A percentile compares a stretch with the other conserved stretches of the same genome.
These are phyloP conservation scores for Nymphalis polychloros DNA, from an alignment of 2,888 invertebrate species.

Conservation along the genomic window DNA sequence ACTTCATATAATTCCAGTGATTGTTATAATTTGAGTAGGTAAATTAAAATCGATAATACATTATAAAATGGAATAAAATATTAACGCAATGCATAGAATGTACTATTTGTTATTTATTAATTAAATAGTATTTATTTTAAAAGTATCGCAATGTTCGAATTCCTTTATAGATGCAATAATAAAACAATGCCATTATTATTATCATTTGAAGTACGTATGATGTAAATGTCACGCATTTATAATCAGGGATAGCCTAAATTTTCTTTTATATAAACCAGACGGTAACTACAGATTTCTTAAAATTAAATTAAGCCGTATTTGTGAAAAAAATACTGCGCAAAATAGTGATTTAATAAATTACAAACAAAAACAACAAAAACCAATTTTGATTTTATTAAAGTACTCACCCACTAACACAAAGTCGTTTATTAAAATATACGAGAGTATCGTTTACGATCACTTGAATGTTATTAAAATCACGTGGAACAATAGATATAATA, in stretches of 20 bases:
- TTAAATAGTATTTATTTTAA: no score
- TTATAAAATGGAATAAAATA: no score
- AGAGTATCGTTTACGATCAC: slow-evolving; percentile 16
- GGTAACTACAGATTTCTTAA: background rate
- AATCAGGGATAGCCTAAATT: background rate
- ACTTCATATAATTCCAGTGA: no score
- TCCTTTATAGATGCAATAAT: background rate
- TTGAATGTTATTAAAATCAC: slow-evolving; percentile 28
- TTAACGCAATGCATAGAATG: no score
- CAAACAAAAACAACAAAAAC: slow-evolving; percentile 1
- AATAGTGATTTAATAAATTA: background rate
- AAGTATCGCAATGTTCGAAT: no score
- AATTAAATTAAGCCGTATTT: background rate
- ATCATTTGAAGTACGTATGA: slow-evolving; percentile 4
- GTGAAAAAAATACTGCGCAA: background rate
- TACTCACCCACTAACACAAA: slow-evolving; percentile 28
- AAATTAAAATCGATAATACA: no score
- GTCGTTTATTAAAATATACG: slow-evolving; percentile 16
- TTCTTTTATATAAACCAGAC: background rate
- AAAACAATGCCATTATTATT: background rate
- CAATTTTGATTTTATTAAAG: slow-evolving; percentile 2
- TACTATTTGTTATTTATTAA: no score
- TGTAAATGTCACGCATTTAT: background rate
- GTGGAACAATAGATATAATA: slow-evolving; percentile 34
- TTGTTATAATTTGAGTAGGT: no score